A percentile compares a stretch with the other conserved stretches of the same genome.
Evolutionary conservation across 2,888 invertebrate species (phyloP).

Genomic region (Meloe dianella): DNA sequence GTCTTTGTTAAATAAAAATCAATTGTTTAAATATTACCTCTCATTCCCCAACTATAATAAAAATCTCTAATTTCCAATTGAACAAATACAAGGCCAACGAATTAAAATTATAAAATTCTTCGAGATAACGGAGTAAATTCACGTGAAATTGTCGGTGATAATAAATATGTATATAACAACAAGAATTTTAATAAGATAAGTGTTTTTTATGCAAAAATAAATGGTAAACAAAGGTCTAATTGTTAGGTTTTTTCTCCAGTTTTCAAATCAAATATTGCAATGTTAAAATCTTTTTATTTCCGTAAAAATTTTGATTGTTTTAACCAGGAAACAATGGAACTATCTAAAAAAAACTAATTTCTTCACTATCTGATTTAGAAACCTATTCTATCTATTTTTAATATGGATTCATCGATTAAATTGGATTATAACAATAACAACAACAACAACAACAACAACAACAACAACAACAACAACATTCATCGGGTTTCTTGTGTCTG

Average conservation of each 20-base stretch:
- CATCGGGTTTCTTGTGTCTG: neutral
- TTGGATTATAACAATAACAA: neutral
- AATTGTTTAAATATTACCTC: neutral
- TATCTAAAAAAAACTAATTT: neutral
- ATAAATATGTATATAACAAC: neutral
- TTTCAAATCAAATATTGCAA: too few species aligned
- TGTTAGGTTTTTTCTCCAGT: too few species aligned
- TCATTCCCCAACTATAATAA: too few species aligned
- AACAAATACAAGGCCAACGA: neutral
- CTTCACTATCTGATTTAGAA: neutral
- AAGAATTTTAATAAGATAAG: neutral
- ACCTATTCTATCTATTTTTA: neutral
- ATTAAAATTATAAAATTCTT: conserved; percentile 1
- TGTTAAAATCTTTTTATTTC: too few species aligned
- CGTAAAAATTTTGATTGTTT: neutral
- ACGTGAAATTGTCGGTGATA: neutral
- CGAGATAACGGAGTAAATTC: conserved; percentile 4
- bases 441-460: too few species aligned
- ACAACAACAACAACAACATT: neutral
- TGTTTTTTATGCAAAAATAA: neutral
- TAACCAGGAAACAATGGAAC: too few species aligned
- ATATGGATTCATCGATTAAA: neutral
- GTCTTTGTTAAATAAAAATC: neutral
- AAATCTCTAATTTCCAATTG: neutral
- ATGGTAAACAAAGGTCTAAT: neutral